Conservation (phyloP, 2,888 invertebrate genomes). For the Agapostemon virescens region DNA sequence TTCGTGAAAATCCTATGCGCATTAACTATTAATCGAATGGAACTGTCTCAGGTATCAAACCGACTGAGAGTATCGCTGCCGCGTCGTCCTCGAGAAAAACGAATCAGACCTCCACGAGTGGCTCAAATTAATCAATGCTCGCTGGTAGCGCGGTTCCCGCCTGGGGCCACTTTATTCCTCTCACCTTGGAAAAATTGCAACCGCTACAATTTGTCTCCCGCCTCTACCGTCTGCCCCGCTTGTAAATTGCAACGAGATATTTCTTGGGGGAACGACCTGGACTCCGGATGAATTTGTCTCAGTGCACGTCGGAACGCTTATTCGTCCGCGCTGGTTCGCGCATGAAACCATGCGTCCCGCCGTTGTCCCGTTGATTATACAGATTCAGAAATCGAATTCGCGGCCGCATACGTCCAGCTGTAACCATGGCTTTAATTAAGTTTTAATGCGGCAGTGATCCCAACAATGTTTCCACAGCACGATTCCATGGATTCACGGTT, state of each 20-base stretch:
- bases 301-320: constrained; percentile 6
- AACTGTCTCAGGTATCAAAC: background rate
- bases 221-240: constrained; percentile 19
- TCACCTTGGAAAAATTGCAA: constrained; percentile 51
- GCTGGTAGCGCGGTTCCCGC: constrained; percentile 24
- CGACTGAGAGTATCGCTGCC: background rate
- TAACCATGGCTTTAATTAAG: constrained; percentile 21
- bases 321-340: background rate
- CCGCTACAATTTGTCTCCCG: constrained; percentile 55
- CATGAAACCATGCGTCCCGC: background rate
- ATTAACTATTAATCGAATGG: background rate
- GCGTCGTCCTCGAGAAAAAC: background rate
- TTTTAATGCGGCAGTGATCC: constrained; percentile 31
- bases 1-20: too few relatives aligned
- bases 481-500: constrained; percentile 16
- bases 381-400: constrained; percentile 15
- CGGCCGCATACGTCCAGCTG: background rate
- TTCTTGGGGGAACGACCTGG: constrained; percentile 48
- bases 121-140: constrained; percentile 57
- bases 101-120: constrained; percentile 26
- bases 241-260: constrained; percentile 57
- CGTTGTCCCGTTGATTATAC: constrained; percentile 8
- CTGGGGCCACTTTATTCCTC: constrained; percentile 48
- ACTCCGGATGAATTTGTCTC: constrained; percentile 49
- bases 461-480: background rate